These are phyloP conservation scores for Mycetomoellerius zeteki DNA, from an alignment of 1,140 invertebrate genomes.

Conservation along the genomic window DNA sequence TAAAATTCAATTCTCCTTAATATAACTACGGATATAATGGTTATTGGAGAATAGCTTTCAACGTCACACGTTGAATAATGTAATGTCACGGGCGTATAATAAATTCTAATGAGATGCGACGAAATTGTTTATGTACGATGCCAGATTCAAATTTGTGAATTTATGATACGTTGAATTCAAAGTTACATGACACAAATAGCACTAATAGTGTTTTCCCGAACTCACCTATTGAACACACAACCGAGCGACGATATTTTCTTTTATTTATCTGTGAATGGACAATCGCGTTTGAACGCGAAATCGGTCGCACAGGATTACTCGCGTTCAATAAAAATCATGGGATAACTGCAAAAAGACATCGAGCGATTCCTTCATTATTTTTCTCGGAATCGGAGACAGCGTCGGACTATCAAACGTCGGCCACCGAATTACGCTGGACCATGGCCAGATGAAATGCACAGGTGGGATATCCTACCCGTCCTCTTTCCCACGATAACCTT, in stretches of 20 bases:
- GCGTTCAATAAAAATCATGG: constrained; percentile 28
- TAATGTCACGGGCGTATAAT: background rate
- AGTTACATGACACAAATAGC: background rate
- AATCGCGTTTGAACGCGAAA: constrained; percentile 20
- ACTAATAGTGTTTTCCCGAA: too few species aligned
- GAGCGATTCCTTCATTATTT: constrained; percentile 26
- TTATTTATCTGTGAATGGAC: constrained; percentile 4
- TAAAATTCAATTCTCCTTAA: background rate
- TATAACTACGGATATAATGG: background rate
- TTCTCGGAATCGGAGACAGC: background rate
- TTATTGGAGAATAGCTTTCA: background rate
- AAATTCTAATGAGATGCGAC: constrained; percentile 1
- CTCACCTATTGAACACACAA: too few species aligned
- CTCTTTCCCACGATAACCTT: constrained; percentile 28
- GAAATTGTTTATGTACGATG: background rate
- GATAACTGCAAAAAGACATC: constrained; percentile 16
- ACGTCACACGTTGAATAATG: background rate
- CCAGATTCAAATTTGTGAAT: background rate
- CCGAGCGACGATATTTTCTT: background rate
- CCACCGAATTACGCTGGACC: constrained; percentile 76
- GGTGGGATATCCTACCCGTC: constrained; percentile 61
- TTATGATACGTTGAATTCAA: background rate
- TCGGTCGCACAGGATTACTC: background rate
- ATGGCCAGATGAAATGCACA: constrained; percentile 76
- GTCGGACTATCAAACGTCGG: constrained; percentile 63